These are phyloP conservation scores for Coenonympha arcania DNA, from an alignment of 2,888 invertebrate genomes.

Conservation along the genomic window DNA sequence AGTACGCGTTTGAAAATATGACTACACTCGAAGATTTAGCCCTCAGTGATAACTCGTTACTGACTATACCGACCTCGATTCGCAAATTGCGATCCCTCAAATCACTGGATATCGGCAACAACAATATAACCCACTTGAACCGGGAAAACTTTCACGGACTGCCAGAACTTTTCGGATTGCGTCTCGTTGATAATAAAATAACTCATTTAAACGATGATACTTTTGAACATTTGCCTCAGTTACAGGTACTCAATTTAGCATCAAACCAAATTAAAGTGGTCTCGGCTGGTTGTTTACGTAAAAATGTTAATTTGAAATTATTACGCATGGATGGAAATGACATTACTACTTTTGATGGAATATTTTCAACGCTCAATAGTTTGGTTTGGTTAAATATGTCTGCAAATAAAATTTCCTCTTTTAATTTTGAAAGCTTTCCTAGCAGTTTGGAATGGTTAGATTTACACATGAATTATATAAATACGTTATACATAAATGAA, in stretches of 20 bases:
- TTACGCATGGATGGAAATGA: slow-evolving; percentile 86
- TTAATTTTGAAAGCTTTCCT: slow-evolving; percentile 85
- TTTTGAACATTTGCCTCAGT: slow-evolving; percentile 80
- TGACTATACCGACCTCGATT: slow-evolving; percentile 78
- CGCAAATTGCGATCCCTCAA: slow-evolving; percentile 79
- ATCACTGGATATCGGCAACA: slow-evolving; percentile 86
- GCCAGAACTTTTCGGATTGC: slow-evolving; percentile 81
- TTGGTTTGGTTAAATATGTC: slow-evolving; percentile 87
- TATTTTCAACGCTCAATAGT: slow-evolving; percentile 80
- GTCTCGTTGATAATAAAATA: slow-evolving; percentile 86
- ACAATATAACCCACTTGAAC: slow-evolving; percentile 81
- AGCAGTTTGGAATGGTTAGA: slow-evolving; percentile 83
- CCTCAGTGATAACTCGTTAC: slow-evolving; percentile 80
- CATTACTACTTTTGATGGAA: slow-evolving; percentile 80
- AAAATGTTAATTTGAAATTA: slow-evolving; percentile 80
- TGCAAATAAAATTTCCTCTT: slow-evolving; percentile 81
- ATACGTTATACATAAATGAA: slow-evolving; percentile 73
- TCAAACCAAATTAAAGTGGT: slow-evolving; percentile 83
- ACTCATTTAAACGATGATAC: slow-evolving; percentile 82
- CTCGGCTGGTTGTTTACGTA: slow-evolving; percentile 81
- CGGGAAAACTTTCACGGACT: slow-evolving; percentile 83
- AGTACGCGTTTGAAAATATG: slow-evolving; percentile 82
- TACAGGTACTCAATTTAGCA: slow-evolving; percentile 86
- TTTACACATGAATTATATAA: slow-evolving; percentile 83
- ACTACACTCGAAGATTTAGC: slow-evolving; percentile 83